These are phyloP conservation scores for Mormyrus iriodes DNA, from an alignment of 2,113 vertebrate species.

Conservation along the genomic window DNA sequence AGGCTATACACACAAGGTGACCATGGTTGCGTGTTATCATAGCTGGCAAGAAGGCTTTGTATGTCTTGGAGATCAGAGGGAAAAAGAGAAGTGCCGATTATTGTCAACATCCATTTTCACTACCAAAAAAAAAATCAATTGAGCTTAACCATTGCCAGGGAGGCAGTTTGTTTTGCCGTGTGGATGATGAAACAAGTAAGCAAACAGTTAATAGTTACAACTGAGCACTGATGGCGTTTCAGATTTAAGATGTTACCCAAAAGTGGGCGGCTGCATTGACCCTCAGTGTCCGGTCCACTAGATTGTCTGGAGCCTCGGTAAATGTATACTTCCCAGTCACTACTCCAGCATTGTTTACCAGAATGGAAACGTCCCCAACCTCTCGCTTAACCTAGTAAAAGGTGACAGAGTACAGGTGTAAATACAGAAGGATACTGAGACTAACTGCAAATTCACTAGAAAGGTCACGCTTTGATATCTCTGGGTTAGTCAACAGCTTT, in stretches of 20 bases:
- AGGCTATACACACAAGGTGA: slow-evolving; percentile 33
- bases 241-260: slow-evolving; percentile 22
- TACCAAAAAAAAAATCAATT: neutral
- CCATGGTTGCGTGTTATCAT: slow-evolving; percentile 32
- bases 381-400: slow-evolving; percentile 28
- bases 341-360: slow-evolving; percentile 34
- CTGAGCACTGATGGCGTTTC: neutral
- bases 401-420: neutral
- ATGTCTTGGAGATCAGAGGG: slow-evolving; percentile 27
- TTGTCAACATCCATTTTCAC: neutral
- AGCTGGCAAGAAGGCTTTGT: slow-evolving; percentile 33
- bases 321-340: slow-evolving; percentile 34
- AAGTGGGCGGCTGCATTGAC: slow-evolving; percentile 34
- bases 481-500: neutral
- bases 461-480: neutral
- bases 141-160: neutral
- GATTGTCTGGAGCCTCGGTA: slow-evolving; percentile 28
- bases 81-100: neutral
- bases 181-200: neutral
- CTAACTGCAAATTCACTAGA: neutral
- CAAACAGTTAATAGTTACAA: neutral
- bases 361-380: slow-evolving; percentile 32
- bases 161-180: neutral
- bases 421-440: neutral
- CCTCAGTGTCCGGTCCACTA: slow-evolving; percentile 31